phyloP scores from a whole-genome alignment of 2,888 invertebrate genomes.

The Lithophane leautieri region DNA sequence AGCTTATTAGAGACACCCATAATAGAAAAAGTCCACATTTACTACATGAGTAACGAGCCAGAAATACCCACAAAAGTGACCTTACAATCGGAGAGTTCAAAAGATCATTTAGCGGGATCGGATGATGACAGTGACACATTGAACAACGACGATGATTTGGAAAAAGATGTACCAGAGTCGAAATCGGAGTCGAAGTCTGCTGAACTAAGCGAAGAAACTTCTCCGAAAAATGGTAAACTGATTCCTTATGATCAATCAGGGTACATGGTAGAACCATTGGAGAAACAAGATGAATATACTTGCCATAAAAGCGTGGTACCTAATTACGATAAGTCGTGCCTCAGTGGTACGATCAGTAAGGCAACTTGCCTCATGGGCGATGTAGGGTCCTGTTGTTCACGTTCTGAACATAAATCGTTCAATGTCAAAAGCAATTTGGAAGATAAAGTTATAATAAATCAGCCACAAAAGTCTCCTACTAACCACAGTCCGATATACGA shows the following conservation, averaged over 20 bases:
- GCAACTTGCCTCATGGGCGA: constrained; percentile 87
- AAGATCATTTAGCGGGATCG: constrained; percentile 91
- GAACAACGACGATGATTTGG: constrained; percentile 91
- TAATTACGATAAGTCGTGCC: constrained; percentile 87
- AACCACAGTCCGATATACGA: constrained; percentile 91
- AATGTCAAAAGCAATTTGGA: constrained; percentile 81
- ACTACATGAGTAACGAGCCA: constrained; percentile 94
- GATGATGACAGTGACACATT: constrained; percentile 93
- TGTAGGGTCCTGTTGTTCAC: constrained; percentile 86
- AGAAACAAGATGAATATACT: constrained; percentile 81
- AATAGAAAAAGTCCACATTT: constrained; percentile 94
- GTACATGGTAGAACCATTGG: constrained; percentile 89
- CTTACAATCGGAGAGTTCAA: constrained; percentile 92
- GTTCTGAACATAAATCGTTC: constrained; percentile 84
- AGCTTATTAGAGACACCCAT: constrained; percentile 93
- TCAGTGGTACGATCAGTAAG: constrained; percentile 87
- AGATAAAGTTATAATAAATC: constrained; percentile 90
- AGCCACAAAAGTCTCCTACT: constrained; percentile 91
- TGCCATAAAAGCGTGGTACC: constrained; percentile 85
- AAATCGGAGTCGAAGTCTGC: constrained; percentile 81
- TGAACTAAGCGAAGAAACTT: constrained; percentile 80
- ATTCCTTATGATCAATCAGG: constrained; percentile 88
- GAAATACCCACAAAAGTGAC: constrained; percentile 95
- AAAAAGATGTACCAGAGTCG: constrained; percentile 89
- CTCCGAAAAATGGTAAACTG: constrained; percentile 79